Evolutionary conservation across 2,888 invertebrate species (phyloP).

Genomic region (Metacarcinus magister): DNA sequence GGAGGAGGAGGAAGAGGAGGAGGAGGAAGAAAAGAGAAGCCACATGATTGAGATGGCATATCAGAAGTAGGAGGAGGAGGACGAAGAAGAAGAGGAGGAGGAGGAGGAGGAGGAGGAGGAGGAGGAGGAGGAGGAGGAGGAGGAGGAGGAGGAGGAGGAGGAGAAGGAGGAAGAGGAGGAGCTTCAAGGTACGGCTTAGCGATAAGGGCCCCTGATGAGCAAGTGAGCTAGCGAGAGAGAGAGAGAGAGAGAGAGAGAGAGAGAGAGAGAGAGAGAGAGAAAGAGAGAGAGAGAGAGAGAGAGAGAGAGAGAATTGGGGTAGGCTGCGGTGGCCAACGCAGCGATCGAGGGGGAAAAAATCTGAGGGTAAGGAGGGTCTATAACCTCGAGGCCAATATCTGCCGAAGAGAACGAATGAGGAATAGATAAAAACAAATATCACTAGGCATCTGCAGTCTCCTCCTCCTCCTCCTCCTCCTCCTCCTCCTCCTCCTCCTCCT

Average conservation of each 20-base stretch:
- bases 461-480: slow-evolving; percentile 19
- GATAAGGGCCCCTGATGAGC: neutral
- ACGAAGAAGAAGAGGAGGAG: neutral
- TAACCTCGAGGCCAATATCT: too few species aligned
- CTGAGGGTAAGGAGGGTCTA: neutral
- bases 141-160: neutral
- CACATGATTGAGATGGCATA: neutral
- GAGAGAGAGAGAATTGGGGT: neutral
- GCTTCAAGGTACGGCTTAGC: neutral
- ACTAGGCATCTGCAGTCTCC: neutral
- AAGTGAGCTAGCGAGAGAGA: neutral
- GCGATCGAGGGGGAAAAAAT: neutral
- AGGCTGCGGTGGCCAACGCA: too few species aligned
- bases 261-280: neutral
- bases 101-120: neutral
- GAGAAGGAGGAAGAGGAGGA: neutral
- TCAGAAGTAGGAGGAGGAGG: neutral
- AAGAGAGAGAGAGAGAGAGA: slow-evolving; percentile 1
- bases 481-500: neutral
- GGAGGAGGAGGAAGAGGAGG: neutral
- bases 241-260: slow-evolving; percentile 28
- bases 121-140: neutral
- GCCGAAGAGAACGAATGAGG: neutral
- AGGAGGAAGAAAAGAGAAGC: neutral
- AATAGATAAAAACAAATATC: neutral